phyloP scores from a whole-genome alignment of 2,113 vertebrate species.

The Engraulis encrasicolus region DNA sequence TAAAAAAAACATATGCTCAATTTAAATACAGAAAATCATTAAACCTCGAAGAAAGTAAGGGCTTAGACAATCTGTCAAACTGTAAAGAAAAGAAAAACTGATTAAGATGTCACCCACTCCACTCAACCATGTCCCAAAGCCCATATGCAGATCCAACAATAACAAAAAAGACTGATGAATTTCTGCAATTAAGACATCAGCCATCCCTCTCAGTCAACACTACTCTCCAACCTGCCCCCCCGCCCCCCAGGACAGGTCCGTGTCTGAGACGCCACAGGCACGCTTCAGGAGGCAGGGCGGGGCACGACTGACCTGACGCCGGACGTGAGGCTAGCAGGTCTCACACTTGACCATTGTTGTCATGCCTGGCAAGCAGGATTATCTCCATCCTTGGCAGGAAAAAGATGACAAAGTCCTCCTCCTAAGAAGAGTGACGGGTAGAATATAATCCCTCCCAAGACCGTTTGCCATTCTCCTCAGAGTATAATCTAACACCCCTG shows the following conservation, averaged over 20 bases:
- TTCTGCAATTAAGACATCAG: conserved; percentile 45
- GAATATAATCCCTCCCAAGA: conserved; percentile 65
- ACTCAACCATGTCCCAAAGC: too few relatives aligned
- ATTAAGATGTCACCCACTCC: too few relatives aligned
- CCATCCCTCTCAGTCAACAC: neutral
- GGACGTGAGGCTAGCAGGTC: neutral
- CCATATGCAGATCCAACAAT: too few relatives aligned
- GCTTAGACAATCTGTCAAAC: conserved; percentile 7
- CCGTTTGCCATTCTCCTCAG: too few relatives aligned
- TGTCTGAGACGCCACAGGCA: conserved; percentile 6
- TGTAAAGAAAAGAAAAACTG: neutral
- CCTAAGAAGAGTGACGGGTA: too few relatives aligned
- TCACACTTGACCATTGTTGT: conserved; percentile 22
- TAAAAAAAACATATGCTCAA: neutral
- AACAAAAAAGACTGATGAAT: conserved; percentile 10
- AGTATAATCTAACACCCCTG: too few relatives aligned
- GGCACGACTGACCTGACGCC: neutral
- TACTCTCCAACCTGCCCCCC: neutral
- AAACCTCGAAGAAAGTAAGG: conserved; percentile 17
- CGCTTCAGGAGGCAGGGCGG: neutral
- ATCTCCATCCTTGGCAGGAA: conserved; percentile 46
- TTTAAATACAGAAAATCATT: neutral
- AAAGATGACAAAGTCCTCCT: conserved; percentile 58
- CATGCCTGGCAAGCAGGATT: conserved; percentile 54
- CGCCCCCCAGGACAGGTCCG: neutral